Evolutionary conservation across 2,797 vertebrate species (phyloP), one percentile per base, ranked within the genome.

Genomic region (Etheostoma nigrum): DNA sequence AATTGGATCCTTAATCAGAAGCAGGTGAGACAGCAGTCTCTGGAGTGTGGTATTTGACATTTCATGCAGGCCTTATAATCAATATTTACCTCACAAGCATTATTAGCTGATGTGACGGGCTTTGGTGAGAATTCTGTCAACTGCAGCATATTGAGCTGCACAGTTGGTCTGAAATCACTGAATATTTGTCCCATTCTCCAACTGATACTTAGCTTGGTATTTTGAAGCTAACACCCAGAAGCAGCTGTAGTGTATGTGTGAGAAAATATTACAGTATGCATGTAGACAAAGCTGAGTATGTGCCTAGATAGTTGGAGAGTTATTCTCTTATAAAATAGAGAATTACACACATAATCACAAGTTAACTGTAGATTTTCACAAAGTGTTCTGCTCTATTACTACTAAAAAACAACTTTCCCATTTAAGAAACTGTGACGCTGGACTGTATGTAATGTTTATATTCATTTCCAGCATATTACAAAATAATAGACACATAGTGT

Each of bases 1-100:
- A 92, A 93, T 92, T 90, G 84, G 83, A 81, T 84, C 78, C 67
- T 70, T 91, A 89, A 91, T 91, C 86, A 89, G 74, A 67, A 62
- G 82, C 87, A 88, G 91, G 87, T 90, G 83, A 85, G 66, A 66
- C 67, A 18, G 44, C 18, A 19, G 62, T 72, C 62, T 78, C 44
- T 58, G 55, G 55, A 23, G 65, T 58, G 58, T 44, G 59, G 79
- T 79, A 68, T 79, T 66, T 81, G 78, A 71, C 78, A 86, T 80
- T 87, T 85, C 53, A 59, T 65, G 76, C 48, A 47, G 55, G 65
- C 48, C 14, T 52, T 4, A 47, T 73, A 58, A 89, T 86, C 71
- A 19, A 81, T 87, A 72, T 84, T 82, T 85, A 74, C 72, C 78
- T 73, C 61, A 67, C 54, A 60, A 65, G 54, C 7, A 12, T 48